These are phyloP conservation scores for Bombus ignitus DNA, from an alignment of 1,140 invertebrate species.

Conservation along the genomic window DNA sequence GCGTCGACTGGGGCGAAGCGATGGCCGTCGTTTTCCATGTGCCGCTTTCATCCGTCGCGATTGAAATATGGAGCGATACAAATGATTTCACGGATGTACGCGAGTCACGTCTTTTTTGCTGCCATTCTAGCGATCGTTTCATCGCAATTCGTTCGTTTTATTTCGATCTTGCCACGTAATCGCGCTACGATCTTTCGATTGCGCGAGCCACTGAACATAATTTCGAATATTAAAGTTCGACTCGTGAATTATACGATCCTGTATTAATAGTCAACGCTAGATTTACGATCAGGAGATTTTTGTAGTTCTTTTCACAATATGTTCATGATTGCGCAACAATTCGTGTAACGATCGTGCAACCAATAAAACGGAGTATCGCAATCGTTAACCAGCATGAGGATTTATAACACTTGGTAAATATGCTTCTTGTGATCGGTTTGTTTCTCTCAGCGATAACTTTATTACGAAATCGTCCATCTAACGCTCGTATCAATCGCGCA, in stretches of 20 bases:
- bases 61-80: not conserved
- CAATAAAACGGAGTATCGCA: not conserved
- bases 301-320: not conserved
- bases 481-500: not conserved
- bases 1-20: not conserved
- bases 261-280: not conserved
- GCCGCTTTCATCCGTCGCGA: not conserved
- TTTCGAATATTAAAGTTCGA: not conserved
- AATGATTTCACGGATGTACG: not conserved
- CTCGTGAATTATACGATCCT: not conserved
- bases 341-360: not conserved
- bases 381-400: not conserved
- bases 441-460: not conserved
- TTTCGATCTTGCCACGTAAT: not conserved
- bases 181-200: no score
- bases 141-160: not conserved
- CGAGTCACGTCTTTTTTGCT: not conserved
- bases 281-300: not conserved
- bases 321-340: not conserved
- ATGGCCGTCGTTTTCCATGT: not conserved
- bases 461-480: not conserved
- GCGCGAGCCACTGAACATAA: not conserved
- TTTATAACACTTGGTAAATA: not conserved
- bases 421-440: not conserved
- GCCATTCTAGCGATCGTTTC: not conserved